Base-by-base conservation (phyloP, 1,140 invertebrate species). In the Drosophila yakuba region DNA sequence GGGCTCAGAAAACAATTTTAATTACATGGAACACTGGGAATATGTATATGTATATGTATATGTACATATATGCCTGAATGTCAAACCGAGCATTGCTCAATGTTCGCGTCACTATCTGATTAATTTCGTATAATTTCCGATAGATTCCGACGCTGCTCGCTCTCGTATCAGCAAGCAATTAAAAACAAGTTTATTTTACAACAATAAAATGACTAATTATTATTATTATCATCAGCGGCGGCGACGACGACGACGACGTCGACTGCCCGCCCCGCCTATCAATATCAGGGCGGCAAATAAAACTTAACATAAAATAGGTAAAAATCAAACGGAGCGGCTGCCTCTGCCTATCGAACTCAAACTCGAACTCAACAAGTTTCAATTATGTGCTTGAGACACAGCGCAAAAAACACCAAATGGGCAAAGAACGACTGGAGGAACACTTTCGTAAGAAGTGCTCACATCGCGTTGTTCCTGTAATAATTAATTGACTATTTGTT, bases 401-500 rank as follows among this genome's bases (percentile, higher is more conserved):
- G 55, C 15, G 48, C 23, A 66, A 74, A 64, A 64, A 68, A 59
- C 50, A 62, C 41, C 41, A 72, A 57, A 47, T 68, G 68, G 64
- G 44, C 36, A 81, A 81, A 55, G 51, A 72, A 54, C 39, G 25
- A 72, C 71, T 32, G 73, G 63, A 75, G 73, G 63, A 75, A 88
- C 79, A 88, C 79, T 89, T 88, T 88, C 79, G 75, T 88, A 82
- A 89, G 79, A 88, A 83, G 81, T 88, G 67, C 58, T 78, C 61
- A 45, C 50, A 60, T 50, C 32, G 73, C 68, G 75, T 62, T 84
- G 59, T 80, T 84, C 73, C 64, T 73, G 76, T 83, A 88, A 88
- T 88, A 88, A 88, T 88, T 88, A 88, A 88, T 88, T 88, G 83
- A 88, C 79, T 88, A 79, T 86, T 86, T 88, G 83, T 88, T 89